Conservation (phyloP, 1,140 invertebrate genomes). For the Dicyema japonicum region DNA sequence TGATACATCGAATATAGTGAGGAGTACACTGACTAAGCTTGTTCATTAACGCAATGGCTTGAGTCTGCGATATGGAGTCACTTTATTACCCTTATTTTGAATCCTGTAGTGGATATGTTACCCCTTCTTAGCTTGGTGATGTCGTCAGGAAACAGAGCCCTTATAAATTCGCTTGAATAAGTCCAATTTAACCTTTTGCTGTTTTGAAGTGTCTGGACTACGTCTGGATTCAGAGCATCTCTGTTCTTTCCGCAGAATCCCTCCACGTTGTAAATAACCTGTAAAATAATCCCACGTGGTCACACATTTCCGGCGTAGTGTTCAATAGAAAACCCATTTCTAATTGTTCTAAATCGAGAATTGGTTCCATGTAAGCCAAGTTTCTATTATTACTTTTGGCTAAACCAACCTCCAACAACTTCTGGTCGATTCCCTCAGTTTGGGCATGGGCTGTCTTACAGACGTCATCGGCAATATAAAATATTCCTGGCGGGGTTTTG, state of each 20-base stretch:
- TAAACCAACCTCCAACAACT: too few species aligned
- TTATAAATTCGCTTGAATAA: constrained; percentile 27
- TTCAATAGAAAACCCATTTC: constrained; percentile 30
- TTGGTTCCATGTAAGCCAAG: constrained; percentile 1
- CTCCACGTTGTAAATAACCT: constrained; percentile 31
- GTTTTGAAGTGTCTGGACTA: constrained; percentile 36
- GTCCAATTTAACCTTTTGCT: constrained; percentile 29
- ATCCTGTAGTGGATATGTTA: not conserved
- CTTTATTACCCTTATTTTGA: constrained; percentile 1
- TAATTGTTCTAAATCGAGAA: constrained; percentile 5
- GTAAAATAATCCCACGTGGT: constrained; percentile 4
- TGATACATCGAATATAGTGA: constrained; percentile 35
- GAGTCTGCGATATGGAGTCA: constrained; percentile 18
- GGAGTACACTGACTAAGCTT: constrained; percentile 36
- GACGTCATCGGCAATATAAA: constrained; percentile 35
- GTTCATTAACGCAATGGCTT: constrained; percentile 34
- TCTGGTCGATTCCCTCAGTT: constrained; percentile 29
- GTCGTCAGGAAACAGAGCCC: constrained; percentile 29
- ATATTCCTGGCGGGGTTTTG: constrained; percentile 15
- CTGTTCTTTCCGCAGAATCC: constrained; percentile 43
- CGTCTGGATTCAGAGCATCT: constrained; percentile 35
- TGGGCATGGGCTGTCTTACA: constrained; percentile 39
- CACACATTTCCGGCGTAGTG: constrained; percentile 35
- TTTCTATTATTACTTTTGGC: too few species aligned
- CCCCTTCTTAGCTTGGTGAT: constrained; percentile 25